Evolutionary conservation across 2,888 invertebrate species (phyloP).

Genomic region (Drosophila engyochracea): DNA sequence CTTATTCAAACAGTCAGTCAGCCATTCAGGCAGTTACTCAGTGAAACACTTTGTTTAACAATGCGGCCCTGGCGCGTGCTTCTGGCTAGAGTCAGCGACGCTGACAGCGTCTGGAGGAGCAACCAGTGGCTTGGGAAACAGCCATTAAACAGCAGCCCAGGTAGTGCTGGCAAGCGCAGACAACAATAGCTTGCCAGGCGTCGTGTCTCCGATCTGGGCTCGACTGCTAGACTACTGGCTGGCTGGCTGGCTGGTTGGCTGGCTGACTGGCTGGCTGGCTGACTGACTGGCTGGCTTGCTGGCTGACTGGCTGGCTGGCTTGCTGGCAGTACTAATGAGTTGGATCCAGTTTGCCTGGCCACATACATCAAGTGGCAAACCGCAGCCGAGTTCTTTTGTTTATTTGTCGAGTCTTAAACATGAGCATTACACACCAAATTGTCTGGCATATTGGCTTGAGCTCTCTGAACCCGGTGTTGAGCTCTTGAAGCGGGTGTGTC

Average conservation of each 20-base stretch:
- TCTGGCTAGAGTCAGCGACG: slow-evolving; percentile 48
- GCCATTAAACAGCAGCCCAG: slow-evolving; percentile 61
- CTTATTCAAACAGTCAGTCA: slow-evolving; percentile 52
- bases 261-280: too few relatives aligned
- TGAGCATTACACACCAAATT: slow-evolving; percentile 55
- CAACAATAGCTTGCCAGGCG: slow-evolving; percentile 56
- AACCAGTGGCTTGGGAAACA: slow-evolving; percentile 28
- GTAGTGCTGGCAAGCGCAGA: slow-evolving; percentile 55
- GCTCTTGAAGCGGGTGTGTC: slow-evolving; percentile 43
- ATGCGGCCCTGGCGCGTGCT: slow-evolving; percentile 71
- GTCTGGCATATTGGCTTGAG: slow-evolving; percentile 66
- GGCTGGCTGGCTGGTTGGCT: too few relatives aligned
- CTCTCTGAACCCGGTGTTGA: slow-evolving; percentile 47
- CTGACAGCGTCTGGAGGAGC: slow-evolving; percentile 52
- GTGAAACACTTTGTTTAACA: slow-evolving; percentile 35
- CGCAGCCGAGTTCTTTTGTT: slow-evolving; percentile 27
- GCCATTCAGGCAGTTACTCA: slow-evolving; percentile 49
- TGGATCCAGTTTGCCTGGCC: slow-evolving; percentile 25
- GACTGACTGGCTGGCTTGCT: neutral
- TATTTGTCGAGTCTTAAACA: slow-evolving; percentile 60
- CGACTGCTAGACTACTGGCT: slow-evolving; percentile 4
- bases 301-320: neutral
- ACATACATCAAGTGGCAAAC: slow-evolving; percentile 39
- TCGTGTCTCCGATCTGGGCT: slow-evolving; percentile 27
- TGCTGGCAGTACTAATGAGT: slow-evolving; percentile 49